phyloP scores from a whole-genome alignment of 2,797 vertebrate species.

The Furcifer pardalis region DNA sequence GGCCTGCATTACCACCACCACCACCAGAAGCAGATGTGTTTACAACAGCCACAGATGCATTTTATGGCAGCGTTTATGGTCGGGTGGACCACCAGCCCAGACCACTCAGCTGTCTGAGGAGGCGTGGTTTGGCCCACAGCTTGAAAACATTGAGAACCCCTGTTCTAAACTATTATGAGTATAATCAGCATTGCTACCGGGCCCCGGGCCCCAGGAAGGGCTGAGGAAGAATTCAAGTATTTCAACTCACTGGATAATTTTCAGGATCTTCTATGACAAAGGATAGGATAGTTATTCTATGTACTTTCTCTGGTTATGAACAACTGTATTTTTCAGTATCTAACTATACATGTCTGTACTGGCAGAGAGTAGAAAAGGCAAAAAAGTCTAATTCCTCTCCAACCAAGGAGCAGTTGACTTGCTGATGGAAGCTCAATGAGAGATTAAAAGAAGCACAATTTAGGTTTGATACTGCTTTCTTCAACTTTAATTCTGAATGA shows the following conservation, averaged over 20 bases:
- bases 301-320: background rate
- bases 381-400: background rate
- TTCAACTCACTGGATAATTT: background rate
- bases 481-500: background rate
- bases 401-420: background rate
- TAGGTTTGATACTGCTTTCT: background rate
- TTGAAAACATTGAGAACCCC: too few relatives aligned
- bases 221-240: background rate
- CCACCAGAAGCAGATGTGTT: too few relatives aligned
- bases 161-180: background rate
- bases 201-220: background rate
- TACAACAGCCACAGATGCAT: too few relatives aligned
- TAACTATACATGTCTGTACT: too few relatives aligned
- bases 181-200: background rate
- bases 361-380: background rate
- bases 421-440: background rate
- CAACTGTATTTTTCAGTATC: background rate
- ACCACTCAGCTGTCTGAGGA: too few relatives aligned
- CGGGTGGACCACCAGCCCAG: too few relatives aligned
- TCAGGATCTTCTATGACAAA: background rate
- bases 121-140: too few relatives aligned
- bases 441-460: background rate
- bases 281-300: background rate
- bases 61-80: too few relatives aligned
- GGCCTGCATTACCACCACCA: too few relatives aligned